A percentile compares a stretch with the other conserved stretches of the same genome.
phyloP scores from a whole-genome alignment of 2,888 invertebrate species.

The Esperia sulphurella region DNA sequence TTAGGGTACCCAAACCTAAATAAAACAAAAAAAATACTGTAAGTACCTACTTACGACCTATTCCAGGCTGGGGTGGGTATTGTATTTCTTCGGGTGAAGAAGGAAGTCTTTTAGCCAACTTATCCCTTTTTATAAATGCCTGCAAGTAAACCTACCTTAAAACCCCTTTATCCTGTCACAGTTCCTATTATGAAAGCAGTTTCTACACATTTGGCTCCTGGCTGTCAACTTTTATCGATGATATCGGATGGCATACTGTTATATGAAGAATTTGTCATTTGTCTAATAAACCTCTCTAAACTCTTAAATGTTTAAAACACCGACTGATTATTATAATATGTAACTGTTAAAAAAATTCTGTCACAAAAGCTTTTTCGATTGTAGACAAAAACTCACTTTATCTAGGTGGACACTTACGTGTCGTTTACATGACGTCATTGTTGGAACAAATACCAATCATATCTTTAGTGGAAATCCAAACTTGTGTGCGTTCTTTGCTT shows the following conservation, averaged over 20 bases:
- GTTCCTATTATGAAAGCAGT: too few species aligned
- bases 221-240: too few species aligned
- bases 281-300: too few species aligned
- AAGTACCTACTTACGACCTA: not conserved
- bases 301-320: slow-evolving; percentile 1
- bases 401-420: not conserved
- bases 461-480: not conserved
- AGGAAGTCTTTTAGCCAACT: too few species aligned
- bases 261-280: too few species aligned
- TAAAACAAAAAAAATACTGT: slow-evolving; percentile 2
- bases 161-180: too few species aligned
- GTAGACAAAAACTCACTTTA: not conserved
- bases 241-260: too few species aligned
- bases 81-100: too few species aligned
- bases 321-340: not conserved
- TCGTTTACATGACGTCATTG: not conserved
- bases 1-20: slow-evolving; percentile 20
- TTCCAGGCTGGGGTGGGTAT: too few species aligned
- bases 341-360: not conserved
- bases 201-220: too few species aligned
- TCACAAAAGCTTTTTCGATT: not conserved
- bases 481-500: slow-evolving; percentile 17
- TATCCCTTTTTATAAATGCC: too few species aligned
- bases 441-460: not conserved
- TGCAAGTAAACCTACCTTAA: too few species aligned